Conservation (phyloP, 2,113 vertebrate genomes). For the Potamarius usumacintae region DNA sequence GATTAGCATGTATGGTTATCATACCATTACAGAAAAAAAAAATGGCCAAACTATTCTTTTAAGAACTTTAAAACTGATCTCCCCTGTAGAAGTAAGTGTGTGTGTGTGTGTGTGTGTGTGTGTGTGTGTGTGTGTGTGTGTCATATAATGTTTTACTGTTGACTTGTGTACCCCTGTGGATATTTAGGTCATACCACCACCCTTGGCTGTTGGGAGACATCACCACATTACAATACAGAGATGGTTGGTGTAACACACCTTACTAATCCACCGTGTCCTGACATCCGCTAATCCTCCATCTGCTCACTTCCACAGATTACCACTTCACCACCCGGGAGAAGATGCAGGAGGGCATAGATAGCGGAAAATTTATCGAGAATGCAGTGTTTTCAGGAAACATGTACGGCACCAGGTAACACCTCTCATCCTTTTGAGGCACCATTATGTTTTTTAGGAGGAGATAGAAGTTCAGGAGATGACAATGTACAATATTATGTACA, state of each 20-base stretch:
- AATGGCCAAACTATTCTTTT: neutral
- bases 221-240: neutral
- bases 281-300: slow-evolving; percentile 15
- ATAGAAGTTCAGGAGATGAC: neutral
- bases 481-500: neutral
- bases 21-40: neutral
- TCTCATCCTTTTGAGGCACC: neutral
- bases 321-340: slow-evolving; percentile 86
- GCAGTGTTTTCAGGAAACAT: slow-evolving; percentile 92
- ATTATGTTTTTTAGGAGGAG: neutral
- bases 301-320: slow-evolving; percentile 78
- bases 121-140: neutral
- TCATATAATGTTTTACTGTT: neutral
- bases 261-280: neutral
- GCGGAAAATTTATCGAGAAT: slow-evolving; percentile 87
- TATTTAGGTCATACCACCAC: neutral
- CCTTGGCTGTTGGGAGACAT: neutral
- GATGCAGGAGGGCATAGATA: slow-evolving; percentile 84
- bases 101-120: neutral
- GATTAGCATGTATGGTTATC: neutral
- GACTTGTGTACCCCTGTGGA: neutral
- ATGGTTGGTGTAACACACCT: neutral
- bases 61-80: neutral
- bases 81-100: neutral
- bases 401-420: slow-evolving; percentile 89